Conservation (phyloP, 2,113 vertebrate species). For the Chionis minor region DNA sequence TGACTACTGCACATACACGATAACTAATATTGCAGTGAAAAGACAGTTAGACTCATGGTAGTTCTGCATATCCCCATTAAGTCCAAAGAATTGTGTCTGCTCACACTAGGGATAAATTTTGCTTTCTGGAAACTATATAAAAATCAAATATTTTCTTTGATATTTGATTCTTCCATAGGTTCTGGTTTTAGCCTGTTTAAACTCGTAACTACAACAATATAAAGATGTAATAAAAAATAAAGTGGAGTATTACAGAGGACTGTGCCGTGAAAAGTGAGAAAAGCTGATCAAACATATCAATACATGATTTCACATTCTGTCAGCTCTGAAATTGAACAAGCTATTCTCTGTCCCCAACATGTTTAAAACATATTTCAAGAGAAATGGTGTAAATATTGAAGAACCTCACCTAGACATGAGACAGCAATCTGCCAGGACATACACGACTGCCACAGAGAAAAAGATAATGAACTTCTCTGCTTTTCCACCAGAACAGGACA, state of each 20-base stretch:
- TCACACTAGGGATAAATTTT: background rate
- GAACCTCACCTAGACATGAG: background rate
- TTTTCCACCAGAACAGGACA: background rate
- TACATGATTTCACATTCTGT: constrained; percentile 17
- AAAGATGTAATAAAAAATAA: constrained; percentile 2
- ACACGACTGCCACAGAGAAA: background rate
- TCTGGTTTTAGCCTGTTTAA: constrained; percentile 10
- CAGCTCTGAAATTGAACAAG: background rate
- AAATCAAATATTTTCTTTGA: constrained; percentile 41
- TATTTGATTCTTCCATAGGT: constrained; percentile 2
- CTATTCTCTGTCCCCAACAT: background rate
- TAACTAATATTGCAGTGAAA: background rate
- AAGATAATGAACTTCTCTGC: background rate
- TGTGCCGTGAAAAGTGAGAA: constrained; percentile 9
- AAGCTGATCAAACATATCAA: constrained; percentile 38
- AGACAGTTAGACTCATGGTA: background rate
- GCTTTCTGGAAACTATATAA: background rate
- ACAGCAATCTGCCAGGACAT: background rate
- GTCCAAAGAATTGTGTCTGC: background rate
- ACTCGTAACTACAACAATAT: background rate
- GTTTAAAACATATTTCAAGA: background rate
- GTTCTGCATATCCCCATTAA: background rate
- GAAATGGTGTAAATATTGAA: constrained; percentile 20
- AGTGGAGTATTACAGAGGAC: background rate
- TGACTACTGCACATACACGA: background rate